Base-by-base conservation (phyloP, 2,888 invertebrate genomes). In the Yponomeuta cagnagella region DNA sequence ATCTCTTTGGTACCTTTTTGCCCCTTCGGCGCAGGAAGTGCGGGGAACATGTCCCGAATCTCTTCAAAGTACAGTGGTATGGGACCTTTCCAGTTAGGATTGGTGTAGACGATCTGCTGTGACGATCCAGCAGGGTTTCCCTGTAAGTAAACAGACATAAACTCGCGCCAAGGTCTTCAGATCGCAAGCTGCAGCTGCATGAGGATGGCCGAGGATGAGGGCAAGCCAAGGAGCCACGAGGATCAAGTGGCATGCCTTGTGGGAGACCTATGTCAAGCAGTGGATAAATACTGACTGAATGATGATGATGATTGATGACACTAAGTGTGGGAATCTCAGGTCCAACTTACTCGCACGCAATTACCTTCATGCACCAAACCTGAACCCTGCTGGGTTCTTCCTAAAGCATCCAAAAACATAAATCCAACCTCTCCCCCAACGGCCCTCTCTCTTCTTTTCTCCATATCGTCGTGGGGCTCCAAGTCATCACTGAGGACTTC, bases 51-150 rank as follows among this genome's bases (percentile, higher is more conserved):
- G 0, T 82, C 76, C 23, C 78, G 83, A 0, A 91, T 67, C 73
- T 90, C 90, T 8, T 89, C 88, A 0, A 86, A 85, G 64, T 88
- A 87, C 0, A 89, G 71, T 0, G 87, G 88, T 79, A 86, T 83
- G 0, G 88, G 82, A 0, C 85, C 84, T 73, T 89, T 88, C 89
- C 89, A 89, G 67, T 89, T 88, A 0, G 79, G 82, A 48, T 87
- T 88, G 12, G 1, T 65, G 30, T n/a, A 23, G 23, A 63, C 15
- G 2, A 15, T n/a, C 23, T n/a, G 15, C 15, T 15, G 4, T 63
- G 63, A 63, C 4, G 63, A 63, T n/a, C 4, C 33, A 33, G 63
- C 63, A n/a, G 63, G 63, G 4, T 23, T 23, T 15, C 8, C 23
- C 15, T 15, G 63, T 63, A n/a, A 15, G 63, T 1, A 15, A 63